These are phyloP conservation scores for Sitobion miscanthi DNA, from an alignment of 1,140 invertebrate genomes.

Conservation along the genomic window DNA sequence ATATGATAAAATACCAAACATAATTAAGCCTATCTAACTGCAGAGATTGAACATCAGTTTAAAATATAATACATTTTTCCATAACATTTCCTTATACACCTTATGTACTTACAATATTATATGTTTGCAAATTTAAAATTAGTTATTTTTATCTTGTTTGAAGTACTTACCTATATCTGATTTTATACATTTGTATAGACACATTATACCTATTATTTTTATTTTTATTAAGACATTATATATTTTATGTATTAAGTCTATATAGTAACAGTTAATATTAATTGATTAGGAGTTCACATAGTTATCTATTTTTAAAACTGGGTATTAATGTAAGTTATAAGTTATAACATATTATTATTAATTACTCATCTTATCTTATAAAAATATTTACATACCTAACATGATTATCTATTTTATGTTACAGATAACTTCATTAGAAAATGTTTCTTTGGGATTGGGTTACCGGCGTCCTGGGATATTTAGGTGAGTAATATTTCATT, in stretches of 20 bases:
- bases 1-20: background rate
- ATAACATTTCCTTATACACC: background rate
- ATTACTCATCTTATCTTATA: background rate
- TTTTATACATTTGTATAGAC: too few relatives aligned
- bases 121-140: background rate
- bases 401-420: background rate
- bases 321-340: too few relatives aligned
- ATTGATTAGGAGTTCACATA: background rate
- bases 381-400: background rate
- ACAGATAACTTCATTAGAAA: conserved; percentile 38
- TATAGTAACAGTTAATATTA: background rate
- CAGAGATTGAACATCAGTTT: too few relatives aligned
- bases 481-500: conserved; percentile 74
- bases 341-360: too few relatives aligned
- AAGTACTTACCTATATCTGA: too few relatives aligned
- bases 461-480: conserved; percentile 91
- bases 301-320: background rate
- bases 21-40: too few relatives aligned
- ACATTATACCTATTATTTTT: too few relatives aligned
- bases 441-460: conserved; percentile 90
- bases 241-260: background rate
- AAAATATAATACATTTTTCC: background rate
- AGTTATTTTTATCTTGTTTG: background rate
- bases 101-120: background rate
- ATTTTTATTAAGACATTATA: too few relatives aligned